Conservation (phyloP, 35 echinoderm and acorn worm genomes). For the Hemicentrotus pulcherrimus region DNA sequence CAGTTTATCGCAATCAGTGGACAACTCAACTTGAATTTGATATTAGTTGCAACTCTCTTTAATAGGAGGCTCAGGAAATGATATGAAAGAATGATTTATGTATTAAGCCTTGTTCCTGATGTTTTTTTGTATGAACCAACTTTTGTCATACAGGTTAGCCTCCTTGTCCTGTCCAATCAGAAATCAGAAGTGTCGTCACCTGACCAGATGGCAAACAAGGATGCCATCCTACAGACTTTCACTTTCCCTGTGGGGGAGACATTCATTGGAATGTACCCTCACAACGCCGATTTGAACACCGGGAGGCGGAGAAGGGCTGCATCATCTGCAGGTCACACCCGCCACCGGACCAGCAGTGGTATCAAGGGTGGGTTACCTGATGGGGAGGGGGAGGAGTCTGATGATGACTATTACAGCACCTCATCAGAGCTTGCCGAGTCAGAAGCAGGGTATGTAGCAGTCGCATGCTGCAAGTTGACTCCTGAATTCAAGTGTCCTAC, state of each 20-base stretch:
- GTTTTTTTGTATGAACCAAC: no score
- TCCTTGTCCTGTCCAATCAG: constrained; percentile 59
- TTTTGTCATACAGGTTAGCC: constrained; percentile 24
- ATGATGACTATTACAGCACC: constrained; percentile 44
- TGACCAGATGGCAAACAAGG: constrained; percentile 57
- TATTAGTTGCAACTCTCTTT: not conserved
- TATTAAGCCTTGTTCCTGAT: no score
- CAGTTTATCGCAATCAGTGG: not conserved
- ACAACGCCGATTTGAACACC: not conserved
- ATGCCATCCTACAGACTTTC: constrained; percentile 66
- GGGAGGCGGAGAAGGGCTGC: not conserved
- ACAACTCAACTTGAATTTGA: not conserved
- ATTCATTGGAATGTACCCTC: constrained; percentile 59
- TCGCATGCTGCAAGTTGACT: not conserved
- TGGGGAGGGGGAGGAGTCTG: constrained; percentile 11
- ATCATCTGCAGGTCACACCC: not conserved
- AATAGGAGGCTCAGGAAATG: no score
- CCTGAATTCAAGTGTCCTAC: no score
- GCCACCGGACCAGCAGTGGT: not conserved
- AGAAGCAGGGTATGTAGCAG: not conserved
- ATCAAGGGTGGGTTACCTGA: not conserved
- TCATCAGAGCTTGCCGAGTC: not conserved
- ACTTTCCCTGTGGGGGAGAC: constrained; percentile 56
- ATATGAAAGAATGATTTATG: no score
- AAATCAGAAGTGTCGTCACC: constrained; percentile 56